phyloP scores from a whole-genome alignment of 1,140 invertebrate species.

The Calephelis nemesis region DNA sequence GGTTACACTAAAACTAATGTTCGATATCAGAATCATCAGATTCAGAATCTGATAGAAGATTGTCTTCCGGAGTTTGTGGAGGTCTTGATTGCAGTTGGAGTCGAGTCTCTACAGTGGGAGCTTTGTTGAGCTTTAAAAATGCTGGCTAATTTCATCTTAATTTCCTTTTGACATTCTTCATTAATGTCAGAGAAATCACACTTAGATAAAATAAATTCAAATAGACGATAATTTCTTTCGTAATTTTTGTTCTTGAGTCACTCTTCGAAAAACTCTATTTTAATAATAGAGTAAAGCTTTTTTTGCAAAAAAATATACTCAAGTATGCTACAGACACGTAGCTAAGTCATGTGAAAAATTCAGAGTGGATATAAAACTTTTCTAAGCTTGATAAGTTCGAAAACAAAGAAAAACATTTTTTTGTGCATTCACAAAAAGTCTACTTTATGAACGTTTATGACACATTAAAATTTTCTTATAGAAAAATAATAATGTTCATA shows the following conservation, averaged over 20 bases:
- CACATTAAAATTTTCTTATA: slow-evolving; percentile 13
- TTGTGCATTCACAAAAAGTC: not conserved
- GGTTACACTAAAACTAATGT: slow-evolving; percentile 5
- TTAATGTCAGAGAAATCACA: not conserved
- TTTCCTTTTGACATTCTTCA: slow-evolving; percentile 6
- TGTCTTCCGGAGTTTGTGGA: slow-evolving; percentile 7
- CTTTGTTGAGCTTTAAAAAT: not conserved
- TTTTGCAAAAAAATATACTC: too few relatives aligned
- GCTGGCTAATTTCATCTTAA: not conserved
- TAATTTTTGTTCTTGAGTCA: not conserved
- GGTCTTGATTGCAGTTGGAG: not conserved
- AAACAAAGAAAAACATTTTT: slow-evolving; percentile 8
- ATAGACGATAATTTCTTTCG: slow-evolving; percentile 1
- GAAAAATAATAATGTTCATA: slow-evolving; percentile 17
- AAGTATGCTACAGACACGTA: slow-evolving; percentile 8
- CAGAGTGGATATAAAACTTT: slow-evolving; percentile 2
- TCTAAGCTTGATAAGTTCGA: slow-evolving; percentile 1
- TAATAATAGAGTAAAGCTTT: slow-evolving; percentile 7
- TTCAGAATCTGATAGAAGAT: slow-evolving; percentile 8
- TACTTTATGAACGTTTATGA: slow-evolving; percentile 17
- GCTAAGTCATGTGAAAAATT: slow-evolving; percentile 1
- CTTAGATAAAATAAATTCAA: slow-evolving; percentile 4
- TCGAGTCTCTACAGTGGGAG: not conserved
- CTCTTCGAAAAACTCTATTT: slow-evolving; percentile 11
- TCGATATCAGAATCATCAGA: slow-evolving; percentile 6